A percentile compares a stretch with the other conserved stretches of the same genome.
Evolutionary conservation across 2,888 invertebrate genomes (phyloP).

Genomic region (Julus scanicus): DNA sequence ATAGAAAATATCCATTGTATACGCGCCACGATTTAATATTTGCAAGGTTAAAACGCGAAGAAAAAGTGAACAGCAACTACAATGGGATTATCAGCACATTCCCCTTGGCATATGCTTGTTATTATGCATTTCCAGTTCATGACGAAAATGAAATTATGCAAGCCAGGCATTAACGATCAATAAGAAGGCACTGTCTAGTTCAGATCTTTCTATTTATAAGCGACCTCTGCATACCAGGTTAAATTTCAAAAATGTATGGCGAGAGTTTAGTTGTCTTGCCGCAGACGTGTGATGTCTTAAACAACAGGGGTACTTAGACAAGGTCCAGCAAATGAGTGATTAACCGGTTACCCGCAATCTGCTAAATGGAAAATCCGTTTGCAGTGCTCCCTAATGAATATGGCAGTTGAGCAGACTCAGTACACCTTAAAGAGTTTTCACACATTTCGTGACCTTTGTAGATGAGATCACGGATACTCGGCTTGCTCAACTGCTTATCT

Average conservation of each 20-base stretch:
- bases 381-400: not conserved
- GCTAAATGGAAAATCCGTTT: not conserved
- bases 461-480: too few relatives aligned
- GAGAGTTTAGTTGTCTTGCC: not conserved
- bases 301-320: not conserved
- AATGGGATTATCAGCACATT: constrained; percentile 30
- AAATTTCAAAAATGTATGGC: not conserved
- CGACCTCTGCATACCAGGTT: constrained; percentile 27
- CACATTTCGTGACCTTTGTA: too few relatives aligned
- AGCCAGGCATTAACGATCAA: constrained; percentile 38
- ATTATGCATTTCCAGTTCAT: constrained; percentile 35
- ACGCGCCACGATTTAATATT: not conserved
- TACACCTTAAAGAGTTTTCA: too few relatives aligned
- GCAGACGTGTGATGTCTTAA: constrained; percentile 3
- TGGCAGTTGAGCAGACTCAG: too few relatives aligned
- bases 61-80: constrained; percentile 12
- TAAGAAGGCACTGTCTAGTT: constrained; percentile 4
- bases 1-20: not conserved
- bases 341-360: not conserved
- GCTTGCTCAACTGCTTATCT: not conserved
- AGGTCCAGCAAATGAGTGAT: not conserved
- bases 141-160: constrained; percentile 34
- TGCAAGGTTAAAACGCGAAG: not conserved
- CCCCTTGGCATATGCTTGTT: constrained; percentile 29
- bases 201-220: constrained; percentile 29